Conservation (phyloP, 2,797 vertebrate species). For the Heterohyrax brucei region DNA sequence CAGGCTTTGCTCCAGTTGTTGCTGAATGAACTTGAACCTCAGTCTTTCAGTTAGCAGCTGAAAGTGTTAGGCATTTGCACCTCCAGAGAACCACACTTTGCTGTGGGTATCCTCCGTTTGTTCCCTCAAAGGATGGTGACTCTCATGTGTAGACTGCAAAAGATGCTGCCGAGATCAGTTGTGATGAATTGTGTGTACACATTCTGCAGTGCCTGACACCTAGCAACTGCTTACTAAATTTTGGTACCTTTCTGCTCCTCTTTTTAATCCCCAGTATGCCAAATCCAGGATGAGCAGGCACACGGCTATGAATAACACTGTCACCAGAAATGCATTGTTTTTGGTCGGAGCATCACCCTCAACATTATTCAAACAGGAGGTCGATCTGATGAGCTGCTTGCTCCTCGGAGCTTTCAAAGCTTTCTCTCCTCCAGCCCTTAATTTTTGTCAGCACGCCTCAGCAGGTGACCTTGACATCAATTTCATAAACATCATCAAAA, state of each 20-base stretch:
- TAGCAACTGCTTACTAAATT: not conserved
- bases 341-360: too few species aligned
- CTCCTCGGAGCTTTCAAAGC: not conserved
- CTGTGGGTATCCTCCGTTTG: not conserved
- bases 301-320: fast-evolving
- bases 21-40: not conserved
- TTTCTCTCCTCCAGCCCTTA: not conserved
- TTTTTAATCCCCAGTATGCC: not conserved
- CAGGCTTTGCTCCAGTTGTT: not conserved
- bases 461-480: not conserved
- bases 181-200: not conserved
- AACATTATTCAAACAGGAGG: not conserved
- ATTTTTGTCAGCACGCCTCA: not conserved
- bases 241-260: not conserved
- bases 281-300: not conserved
- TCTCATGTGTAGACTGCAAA: not conserved
- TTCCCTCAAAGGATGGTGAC: not conserved
- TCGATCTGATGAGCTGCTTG: not conserved
- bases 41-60: not conserved
- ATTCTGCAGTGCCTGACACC: not conserved
- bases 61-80: not conserved
- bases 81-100: not conserved
- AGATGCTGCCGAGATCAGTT: not conserved
- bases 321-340: not conserved
- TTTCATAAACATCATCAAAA: not conserved